Base-by-base conservation (phyloP, 2,797 vertebrate species). In the Clarias fuscus region DNA sequence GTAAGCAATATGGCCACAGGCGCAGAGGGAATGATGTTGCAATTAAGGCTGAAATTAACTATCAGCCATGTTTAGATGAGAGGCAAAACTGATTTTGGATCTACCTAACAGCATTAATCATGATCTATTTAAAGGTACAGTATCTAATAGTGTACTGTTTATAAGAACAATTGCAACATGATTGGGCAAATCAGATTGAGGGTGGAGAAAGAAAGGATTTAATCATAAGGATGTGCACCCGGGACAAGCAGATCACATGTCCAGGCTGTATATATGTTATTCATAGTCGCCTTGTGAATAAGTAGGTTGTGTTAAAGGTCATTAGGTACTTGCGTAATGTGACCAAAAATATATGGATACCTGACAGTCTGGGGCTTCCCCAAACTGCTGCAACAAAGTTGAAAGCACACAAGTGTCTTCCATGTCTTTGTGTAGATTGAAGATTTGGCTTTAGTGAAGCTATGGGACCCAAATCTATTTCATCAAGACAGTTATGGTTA, bases 41-140 rank as follows among this genome's bases (percentile, higher is more conserved):
- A 93, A 94, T 95, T 93, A 94, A 92, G 88, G 87, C 86, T 91
- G 88, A 90, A 93, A 94, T 94, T 81, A 94, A 90, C 85, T 88
- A 82, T 88, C 79, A 82, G 71, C 59, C 90, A 93, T 90, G 91
- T 90, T 89, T 90, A 91, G 82, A 88, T 24, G 48, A 89, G 88
- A 88, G 88, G 68, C 75, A 79, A 85, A 68, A 83, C 64, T 83
- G 80, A 78, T 84, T 88, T 83, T 40, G 40, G 65, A 77, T 43
- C 58, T 84, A 79, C 56, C 84, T 82, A 53, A 37, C 33, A 76
- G 65, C 37, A 61, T 85, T 61, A 81, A 73, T 67, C 61, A 81
- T 72, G 72, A 83, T 14, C 64, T 70, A 22, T 75, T 76, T 76
- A 86, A n/a, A 65, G 59, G 13, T 73, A 65, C 68, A 58, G 30